Base-by-base conservation (phyloP, 2,888 invertebrate species). In the Agriopis leucophaearia region DNA sequence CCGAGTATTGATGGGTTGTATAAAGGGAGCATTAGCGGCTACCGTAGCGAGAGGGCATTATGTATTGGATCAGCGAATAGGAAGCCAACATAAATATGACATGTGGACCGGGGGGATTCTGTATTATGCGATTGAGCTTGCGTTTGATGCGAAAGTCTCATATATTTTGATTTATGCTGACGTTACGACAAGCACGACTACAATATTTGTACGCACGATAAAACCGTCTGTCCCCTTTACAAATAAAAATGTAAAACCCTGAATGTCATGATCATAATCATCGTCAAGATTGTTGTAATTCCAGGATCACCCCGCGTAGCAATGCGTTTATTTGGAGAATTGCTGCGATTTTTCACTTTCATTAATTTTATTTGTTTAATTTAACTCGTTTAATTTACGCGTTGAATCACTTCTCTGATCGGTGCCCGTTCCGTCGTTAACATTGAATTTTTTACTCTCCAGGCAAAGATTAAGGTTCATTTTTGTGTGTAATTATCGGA, bases 361-460 rank as follows among this genome's bases (percentile, higher is more conserved):
- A 84, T 87, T 86, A 85, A 88, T 87, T 88, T 85, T 84, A 87
- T 88, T 88, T 87, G 85, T 87, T 82, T 86, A 86, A 87, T 88
- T 88, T 85, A 84, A 87, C 87, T 87, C 84, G 82, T 88, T 88
- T 87, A 86, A 87, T 86, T 87, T 85, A 78, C 80, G 82, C 83
- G 80, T 83, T 85, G 83, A 86, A 88, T 86, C 83, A 85, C 84
- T 84, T 82, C 79, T 82, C 76, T 77, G 82, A 88, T 86, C 81
- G 83, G 81, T 75, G 73, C 75, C 69, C 71, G 66, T 71, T 67
- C 71, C 54, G 68, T 59, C 50, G 66, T 47, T 57, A 45, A 48
- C 60, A 58, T 71, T 69, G 70, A 71, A 80, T 60, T 71, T 68
- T 71, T 70, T 35, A 55, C 70, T 60, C 62, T 71, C 62, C 55